Conservation (phyloP, 2,888 invertebrate species). For the Melanchra persicariae region DNA sequence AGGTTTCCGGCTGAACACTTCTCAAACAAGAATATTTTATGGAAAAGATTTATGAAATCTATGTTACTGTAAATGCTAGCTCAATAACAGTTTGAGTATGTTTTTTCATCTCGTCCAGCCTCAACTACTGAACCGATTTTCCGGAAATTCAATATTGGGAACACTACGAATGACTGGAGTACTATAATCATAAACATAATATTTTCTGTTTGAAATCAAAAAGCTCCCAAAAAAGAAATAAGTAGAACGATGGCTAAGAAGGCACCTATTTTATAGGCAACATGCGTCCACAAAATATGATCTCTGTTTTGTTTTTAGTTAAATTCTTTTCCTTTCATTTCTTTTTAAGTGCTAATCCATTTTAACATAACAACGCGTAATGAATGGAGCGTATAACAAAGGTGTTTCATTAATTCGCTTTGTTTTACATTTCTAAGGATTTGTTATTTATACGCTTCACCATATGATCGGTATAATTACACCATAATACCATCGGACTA, state of each 20-base stretch:
- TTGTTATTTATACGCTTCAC: conserved; percentile 14
- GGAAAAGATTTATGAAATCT: not conserved
- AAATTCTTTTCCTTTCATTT: conserved; percentile 3
- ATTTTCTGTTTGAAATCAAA: conserved; percentile 1
- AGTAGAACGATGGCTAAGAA: not conserved
- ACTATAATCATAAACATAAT: not conserved
- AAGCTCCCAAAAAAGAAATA: not conserved
- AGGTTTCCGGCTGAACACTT: conserved; percentile 52
- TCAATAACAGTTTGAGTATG: not conserved
- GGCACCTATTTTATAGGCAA: not conserved
- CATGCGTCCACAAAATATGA: not conserved
- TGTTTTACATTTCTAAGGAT: conserved; percentile 25
- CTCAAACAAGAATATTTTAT: conserved; percentile 51
- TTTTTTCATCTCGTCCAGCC: not conserved
- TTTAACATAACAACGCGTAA: conserved; percentile 55
- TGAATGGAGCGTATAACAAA: conserved; percentile 38
- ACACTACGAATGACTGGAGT: not conserved
- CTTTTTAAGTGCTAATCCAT: conserved; percentile 29
- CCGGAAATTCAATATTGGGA: not conserved
- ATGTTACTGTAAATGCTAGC: too few relatives aligned
- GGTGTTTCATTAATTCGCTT: conserved; percentile 32
- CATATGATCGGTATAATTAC: not conserved
- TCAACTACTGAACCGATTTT: not conserved
- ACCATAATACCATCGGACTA: not conserved
- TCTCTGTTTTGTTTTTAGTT: not conserved